Conservation (phyloP, 2,113 vertebrate species). For the Corythornis vintsioides region DNA sequence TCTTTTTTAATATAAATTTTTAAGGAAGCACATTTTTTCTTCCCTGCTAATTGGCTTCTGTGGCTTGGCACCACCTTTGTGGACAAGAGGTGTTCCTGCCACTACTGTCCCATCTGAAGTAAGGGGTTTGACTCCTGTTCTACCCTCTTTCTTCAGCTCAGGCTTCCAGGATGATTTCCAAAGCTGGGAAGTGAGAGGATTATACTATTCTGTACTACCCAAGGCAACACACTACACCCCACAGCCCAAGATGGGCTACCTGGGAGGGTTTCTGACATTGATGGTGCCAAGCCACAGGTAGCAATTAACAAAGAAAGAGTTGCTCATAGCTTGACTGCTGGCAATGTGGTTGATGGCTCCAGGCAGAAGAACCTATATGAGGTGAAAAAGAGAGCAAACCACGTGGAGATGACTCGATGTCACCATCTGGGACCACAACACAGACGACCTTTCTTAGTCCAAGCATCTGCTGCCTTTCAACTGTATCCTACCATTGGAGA, state of each 20-base stretch:
- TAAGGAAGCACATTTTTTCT: neutral
- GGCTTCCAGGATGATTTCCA: slow-evolving; percentile 48
- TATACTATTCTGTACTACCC: neutral
- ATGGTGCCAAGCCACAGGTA: slow-evolving; percentile 43
- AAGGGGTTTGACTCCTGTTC: slow-evolving; percentile 50
- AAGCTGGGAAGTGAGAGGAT: slow-evolving; percentile 20
- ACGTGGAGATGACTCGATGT: neutral
- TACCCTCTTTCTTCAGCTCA: slow-evolving; percentile 31
- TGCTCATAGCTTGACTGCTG: neutral
- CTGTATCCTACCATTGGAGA: rapidly evolving
- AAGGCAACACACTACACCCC: slow-evolving; percentile 50
- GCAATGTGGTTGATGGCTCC: slow-evolving; percentile 13
- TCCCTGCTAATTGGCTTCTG: slow-evolving; percentile 21
- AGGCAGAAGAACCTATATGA: neutral
- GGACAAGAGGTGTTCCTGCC: slow-evolving; percentile 44
- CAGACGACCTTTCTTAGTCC: neutral
- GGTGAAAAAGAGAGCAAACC: neutral
- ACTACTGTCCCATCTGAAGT: slow-evolving; percentile 41
- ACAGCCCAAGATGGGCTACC: slow-evolving; percentile 54
- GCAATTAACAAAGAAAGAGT: slow-evolving; percentile 37
- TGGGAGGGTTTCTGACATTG: slow-evolving; percentile 44
- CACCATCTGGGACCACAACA: neutral
- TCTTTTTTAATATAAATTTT: neutral
- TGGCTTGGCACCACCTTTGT: slow-evolving; percentile 36
- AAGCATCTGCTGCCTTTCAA: neutral